Percentiles rank a stretch among this genome's conserved stretches.
These are phyloP conservation scores for Leptura quadrifasciata DNA, from an alignment of 2,888 invertebrate species.

Conservation along the genomic window DNA sequence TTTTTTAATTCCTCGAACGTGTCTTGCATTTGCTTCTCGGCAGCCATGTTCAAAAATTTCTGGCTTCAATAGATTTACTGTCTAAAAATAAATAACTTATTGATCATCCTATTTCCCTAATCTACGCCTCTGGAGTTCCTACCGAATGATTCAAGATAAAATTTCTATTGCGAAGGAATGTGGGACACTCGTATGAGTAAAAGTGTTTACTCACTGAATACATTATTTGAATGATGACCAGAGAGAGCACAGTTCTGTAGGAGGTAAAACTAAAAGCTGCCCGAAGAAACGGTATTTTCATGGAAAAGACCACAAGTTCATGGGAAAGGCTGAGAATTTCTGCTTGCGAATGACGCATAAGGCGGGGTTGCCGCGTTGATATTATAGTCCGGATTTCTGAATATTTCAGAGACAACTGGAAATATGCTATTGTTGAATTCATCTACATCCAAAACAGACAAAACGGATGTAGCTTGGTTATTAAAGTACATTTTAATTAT, in stretches of 20 bases:
- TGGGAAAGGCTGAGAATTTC: slow-evolving; percentile 47
- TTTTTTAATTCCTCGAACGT: no score
- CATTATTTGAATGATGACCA: slow-evolving; percentile 53
- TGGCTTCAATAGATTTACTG: not conserved
- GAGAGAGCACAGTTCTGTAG: slow-evolving; percentile 49
- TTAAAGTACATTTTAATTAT: no score
- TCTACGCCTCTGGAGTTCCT: slow-evolving; percentile 10
- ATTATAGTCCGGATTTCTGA: not conserved
- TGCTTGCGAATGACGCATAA: slow-evolving; percentile 36
- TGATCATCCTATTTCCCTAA: not conserved
- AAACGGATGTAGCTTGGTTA: no score
- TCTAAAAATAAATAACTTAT: not conserved
- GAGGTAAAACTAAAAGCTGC: slow-evolving; percentile 45
- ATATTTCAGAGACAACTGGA: not conserved
- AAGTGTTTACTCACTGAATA: slow-evolving; percentile 56
- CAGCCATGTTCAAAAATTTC: not conserved
- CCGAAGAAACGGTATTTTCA: slow-evolving; percentile 59
- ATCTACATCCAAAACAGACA: no score
- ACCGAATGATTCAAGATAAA: slow-evolving; percentile 34
- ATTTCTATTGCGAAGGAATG: slow-evolving; percentile 34
- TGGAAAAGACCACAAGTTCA: slow-evolving; percentile 60
- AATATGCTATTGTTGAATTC: no score
- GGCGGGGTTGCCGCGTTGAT: slow-evolving; percentile 30
- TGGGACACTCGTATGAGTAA: slow-evolving; percentile 50
- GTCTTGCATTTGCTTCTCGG: no score